phyloP scores from a whole-genome alignment of 2,113 vertebrate species.

The Otus sunia region DNA sequence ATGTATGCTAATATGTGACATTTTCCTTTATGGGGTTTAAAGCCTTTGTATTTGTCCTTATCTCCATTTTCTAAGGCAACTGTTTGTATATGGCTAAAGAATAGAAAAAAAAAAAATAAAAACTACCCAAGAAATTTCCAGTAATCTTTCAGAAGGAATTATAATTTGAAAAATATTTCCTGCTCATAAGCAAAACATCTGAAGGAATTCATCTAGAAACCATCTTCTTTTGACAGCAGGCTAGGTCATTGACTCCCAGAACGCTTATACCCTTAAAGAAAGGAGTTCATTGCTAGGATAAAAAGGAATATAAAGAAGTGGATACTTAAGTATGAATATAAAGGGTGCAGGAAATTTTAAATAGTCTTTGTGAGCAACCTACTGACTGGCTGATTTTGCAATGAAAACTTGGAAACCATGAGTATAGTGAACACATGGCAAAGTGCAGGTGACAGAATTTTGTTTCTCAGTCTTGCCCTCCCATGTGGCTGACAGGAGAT shows the following conservation, averaged over 20 bases:
- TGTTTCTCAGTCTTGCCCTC: not conserved
- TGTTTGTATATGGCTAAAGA: not conserved
- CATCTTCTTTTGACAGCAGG: not conserved
- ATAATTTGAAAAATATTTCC: not conserved
- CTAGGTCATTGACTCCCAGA: not conserved
- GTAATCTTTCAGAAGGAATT: not conserved
- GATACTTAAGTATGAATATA: not conserved
- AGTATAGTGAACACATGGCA: not conserved
- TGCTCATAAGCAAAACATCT: not conserved
- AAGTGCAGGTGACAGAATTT: not conserved
- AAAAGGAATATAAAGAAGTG: not conserved
- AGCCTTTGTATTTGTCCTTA: not conserved
- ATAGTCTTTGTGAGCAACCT: not conserved
- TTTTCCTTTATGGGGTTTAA: not conserved
- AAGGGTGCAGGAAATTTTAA: not conserved
- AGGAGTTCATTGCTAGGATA: not conserved
- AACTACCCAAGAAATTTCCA: not conserved
- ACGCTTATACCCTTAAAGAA: not conserved
- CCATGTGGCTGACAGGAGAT: not conserved
- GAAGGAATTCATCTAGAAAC: not conserved
- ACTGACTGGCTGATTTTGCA: not conserved
- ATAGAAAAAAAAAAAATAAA: not conserved
- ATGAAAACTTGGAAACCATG: accelerated
- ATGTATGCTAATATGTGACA: not conserved
- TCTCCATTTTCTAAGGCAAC: not conserved